Evolutionary conservation across 2,797 vertebrate species (phyloP), one percentile per base, ranked within the genome.

Genomic region (Decapterus maruadsi): DNA sequence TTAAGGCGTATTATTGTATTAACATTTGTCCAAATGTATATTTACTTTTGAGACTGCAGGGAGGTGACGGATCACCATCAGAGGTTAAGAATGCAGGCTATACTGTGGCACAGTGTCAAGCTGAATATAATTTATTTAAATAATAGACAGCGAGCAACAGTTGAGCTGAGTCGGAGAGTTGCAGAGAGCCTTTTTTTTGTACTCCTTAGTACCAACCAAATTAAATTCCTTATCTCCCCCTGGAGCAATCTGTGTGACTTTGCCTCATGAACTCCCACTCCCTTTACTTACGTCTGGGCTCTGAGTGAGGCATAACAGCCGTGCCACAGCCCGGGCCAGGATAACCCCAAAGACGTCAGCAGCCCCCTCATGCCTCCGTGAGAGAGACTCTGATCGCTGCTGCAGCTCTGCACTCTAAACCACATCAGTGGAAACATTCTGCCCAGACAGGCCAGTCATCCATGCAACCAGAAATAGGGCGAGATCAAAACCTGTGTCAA

Each of bases 341-440:
- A 93, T 93, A 93, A 93, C 93, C 93, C 91, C 81, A 93, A 89
- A 92, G 91, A 94, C 90, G 92, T 93, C 93, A 94, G 85, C 89
- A 90, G 76, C 75, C 73, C 66, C 64, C 78, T 82, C 59, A 57
- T 85, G 77, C 84, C 83, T 90, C 77, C 67, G 82, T 92, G 93
- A 90, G 90, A 92, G 85, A 88, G 82, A 74, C 75, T 54, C 20
- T 75, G 81, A 83, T 72, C 42, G 29, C 62, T 13, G 58, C 76
- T 88, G 77, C 79, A 89, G 72, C 75, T 68, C 73, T 79, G 82
- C 80, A 70, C 83, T 81, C 74, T 57, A 78, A 80, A 87, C 83
- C 90, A 91, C 92, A 93, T 93, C 86, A 92, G 84, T 88, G 85
- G 88, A 92, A 90, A 93, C 81, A 84, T 87, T 89, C 38, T 80